Evolutionary conservation across 1,140 invertebrate genomes (phyloP), one percentile per base, ranked within the genome.

Genomic region (Lordiphosa stackelbergi): DNA sequence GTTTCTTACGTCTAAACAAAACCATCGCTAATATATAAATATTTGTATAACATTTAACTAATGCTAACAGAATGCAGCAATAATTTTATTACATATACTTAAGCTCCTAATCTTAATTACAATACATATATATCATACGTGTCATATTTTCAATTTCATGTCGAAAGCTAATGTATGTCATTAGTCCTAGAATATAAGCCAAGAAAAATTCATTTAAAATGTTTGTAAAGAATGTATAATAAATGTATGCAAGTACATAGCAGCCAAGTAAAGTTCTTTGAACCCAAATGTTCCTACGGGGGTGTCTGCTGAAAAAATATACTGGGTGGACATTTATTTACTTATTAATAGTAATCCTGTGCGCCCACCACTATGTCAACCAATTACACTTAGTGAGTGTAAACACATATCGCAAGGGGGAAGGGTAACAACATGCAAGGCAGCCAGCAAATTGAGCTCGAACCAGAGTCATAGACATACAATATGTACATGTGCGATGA

Each of bases 311-410:
- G 6, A 8, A 31, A 31, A 16, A 31, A 11, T 16, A 13, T 13
- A 58, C 47, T 51, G 54, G 64, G 66, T 56, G 56, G 65, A 53
- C 54, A 59, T 56, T 62, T 78, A 69, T 69, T 83, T 72, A 62
- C 48, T 75, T 78, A 78, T 78, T 62, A 66, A 71, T 59, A 68
- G 58, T 64, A 64, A 63, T 62, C 62, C 24, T 31, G 47, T 31
- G 42, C 8, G 3, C 40, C 22, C 36, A 55, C 42, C 51, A 46
- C 46, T 53, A 41, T 52, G 60, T 68, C 48, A 78, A 79, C 73
- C 77, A 78, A 78, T 78, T 78, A 79, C 49, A 42, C 49, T 45
- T 64, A 64, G 74, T 69, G 53, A 69, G 71, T 61, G 77, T 58
- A 79, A 71, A 66, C 56, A 78, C 12, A 35, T 28, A 34, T 34